Evolutionary conservation across 35 echinoderm and acorn worm genomes (phyloP), one percentile per base, ranked within the genome.

Genomic region (Eucidaris tribuloides): DNA sequence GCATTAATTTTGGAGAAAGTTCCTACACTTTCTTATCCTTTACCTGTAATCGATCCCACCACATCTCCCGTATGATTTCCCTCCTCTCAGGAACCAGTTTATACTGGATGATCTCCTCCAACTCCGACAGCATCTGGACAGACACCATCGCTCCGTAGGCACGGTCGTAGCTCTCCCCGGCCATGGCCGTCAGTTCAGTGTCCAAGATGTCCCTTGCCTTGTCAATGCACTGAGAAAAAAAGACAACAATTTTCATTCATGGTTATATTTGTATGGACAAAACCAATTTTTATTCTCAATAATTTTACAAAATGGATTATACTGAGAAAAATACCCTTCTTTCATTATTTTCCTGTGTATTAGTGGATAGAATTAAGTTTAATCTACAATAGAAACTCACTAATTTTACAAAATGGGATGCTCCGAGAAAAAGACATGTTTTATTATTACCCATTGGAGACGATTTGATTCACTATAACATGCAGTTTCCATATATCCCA

Each of bases 1-100:
- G n/a, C n/a, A n/a, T n/a, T n/a, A n/a, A n/a, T n/a, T n/a, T n/a
- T n/a, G n/a, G n/a, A n/a, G n/a, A n/a, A n/a, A n/a, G n/a, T n/a
- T n/a, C n/a, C n/a, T n/a, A n/a, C n/a, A n/a, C n/a, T n/a, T n/a
- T n/a, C n/a, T n/a, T n/a, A n/a, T n/a, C n/a, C n/a, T n/a, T 48
- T 66, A 97, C 96, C 96, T 99, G 96, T 18, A 99, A 83, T 31
- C 96, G 61, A 39, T 99, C 96, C 96, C 96, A 99, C 96, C 96
- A 99, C 83, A 92, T 99, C 43, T 99, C 80, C 40, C 90, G 93
- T 79, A 99, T 93, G 30, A 92, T 89, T 7, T 99, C 96, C 50
- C 87, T 52, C 37, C 96, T 93, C 63, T 99, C 96, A 15, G 96
- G 91, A 0, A 99, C 96, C 65, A 99, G 87, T 56, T 99, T 99